Base-by-base conservation (phyloP, 2,797 vertebrate genomes). In the Micromesistius poutassou region DNA sequence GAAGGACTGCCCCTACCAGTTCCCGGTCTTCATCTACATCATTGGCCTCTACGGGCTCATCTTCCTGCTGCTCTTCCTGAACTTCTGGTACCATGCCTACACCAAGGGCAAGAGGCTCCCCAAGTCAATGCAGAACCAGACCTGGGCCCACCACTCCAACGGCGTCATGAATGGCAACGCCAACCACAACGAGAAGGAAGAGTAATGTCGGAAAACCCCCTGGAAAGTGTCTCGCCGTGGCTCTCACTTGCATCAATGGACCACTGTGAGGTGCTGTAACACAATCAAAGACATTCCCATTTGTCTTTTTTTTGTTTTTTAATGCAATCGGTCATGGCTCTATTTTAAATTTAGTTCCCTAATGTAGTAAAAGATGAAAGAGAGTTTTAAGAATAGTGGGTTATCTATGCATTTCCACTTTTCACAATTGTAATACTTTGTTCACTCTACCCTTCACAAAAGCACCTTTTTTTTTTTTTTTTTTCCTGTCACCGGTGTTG, bases 71-170 rank as follows among this genome's bases (percentile, higher is more conserved):
- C 94, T 99, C 76, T 99, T 99, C 87, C 93, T 98, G 77, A 95
- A 98, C 91, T 99, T 99, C 93, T 99, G 97, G 97, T 97, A 98
- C 91, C 93, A 96, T 0, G 97, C 98, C 84, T 99, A 99, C 88
- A 97, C 94, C n/a, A 97, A 96, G 86, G 98, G 97, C 83, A 95
- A 98, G 87, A 92, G 98, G 88, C 93, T 96, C 40, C 97, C 98
- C 2, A 98, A 96, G 90, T 91, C 87, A 42, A 74, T 94, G 81
- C 94, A 92, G 91, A 94, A 92, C 74, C 94, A 94, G 83, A 87
- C 82, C 8, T 93, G 93, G 89, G 79, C 82, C 0, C 91, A 92
- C 85, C 93, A 93, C 83, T 83, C 77, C 75, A 93, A 93, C 0
- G 91, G 92, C 3, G 84, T 92, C 33, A 93, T 92, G 85, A 93